These are phyloP conservation scores for Acanthiza pusilla DNA, from an alignment of 2,797 vertebrate species.

Conservation along the genomic window DNA sequence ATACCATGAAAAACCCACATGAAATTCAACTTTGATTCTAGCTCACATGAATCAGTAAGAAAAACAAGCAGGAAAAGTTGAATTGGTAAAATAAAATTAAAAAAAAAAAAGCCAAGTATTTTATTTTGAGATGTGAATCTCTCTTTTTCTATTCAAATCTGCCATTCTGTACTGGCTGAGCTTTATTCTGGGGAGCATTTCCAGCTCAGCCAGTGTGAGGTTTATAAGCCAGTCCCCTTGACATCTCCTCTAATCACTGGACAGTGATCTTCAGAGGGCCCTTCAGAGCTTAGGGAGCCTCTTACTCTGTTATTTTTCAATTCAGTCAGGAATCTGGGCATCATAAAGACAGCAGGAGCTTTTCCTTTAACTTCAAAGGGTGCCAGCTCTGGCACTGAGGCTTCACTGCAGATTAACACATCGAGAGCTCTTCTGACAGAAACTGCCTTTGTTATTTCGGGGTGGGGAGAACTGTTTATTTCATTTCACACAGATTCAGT, in stretches of 20 bases:
- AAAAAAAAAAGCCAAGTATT: not conserved
- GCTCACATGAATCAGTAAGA: not conserved
- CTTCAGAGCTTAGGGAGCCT: not conserved
- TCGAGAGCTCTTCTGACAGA: not conserved
- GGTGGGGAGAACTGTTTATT: not conserved
- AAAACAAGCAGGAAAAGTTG: not conserved
- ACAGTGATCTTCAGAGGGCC: not conserved
- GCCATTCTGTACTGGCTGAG: not conserved
- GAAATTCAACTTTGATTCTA: not conserved
- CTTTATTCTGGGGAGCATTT: not conserved
- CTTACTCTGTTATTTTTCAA: not conserved
- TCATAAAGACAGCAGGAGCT: not conserved
- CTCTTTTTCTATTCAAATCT: not conserved
- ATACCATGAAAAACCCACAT: not conserved
- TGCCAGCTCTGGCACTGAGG: not conserved
- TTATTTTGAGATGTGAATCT: not conserved
- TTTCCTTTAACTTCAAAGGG: conserved; percentile 11
- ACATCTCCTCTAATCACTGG: not conserved
- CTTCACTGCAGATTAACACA: not conserved
- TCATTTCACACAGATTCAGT: not conserved
- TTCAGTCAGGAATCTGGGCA: not conserved
- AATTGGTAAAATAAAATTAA: not conserved
- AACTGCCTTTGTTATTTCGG: not conserved
- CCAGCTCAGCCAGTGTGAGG: not conserved
- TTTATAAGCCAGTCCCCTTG: not conserved